Conservation (phyloP, 2,797 vertebrate genomes). For the Centropyge bicolor region DNA sequence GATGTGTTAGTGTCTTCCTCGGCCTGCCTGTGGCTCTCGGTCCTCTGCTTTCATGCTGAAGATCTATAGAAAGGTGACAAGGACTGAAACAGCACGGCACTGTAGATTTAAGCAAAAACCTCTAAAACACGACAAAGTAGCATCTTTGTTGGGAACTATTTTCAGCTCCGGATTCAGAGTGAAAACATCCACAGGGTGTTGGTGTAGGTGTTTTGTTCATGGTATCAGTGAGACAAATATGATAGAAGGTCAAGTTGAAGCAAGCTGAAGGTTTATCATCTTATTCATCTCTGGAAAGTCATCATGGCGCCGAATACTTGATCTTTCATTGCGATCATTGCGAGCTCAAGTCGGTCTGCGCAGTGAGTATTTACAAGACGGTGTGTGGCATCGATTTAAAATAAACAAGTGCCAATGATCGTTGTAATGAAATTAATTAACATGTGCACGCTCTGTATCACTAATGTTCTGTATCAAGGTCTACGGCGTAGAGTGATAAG, state of each 20-base stretch:
- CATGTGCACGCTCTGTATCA: background rate
- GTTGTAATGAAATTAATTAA: background rate
- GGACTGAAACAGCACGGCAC: background rate
- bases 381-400: constrained; percentile 2
- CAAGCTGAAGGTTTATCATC: background rate
- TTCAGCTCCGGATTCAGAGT: background rate
- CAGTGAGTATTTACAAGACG: constrained; percentile 1
- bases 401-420: background rate
- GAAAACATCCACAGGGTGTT: no score
- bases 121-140: no score
- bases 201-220: background rate
- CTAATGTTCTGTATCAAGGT: no score
- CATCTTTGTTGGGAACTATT: no score
- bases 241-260: background rate
- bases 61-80: background rate
- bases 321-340: background rate
- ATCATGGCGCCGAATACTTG: background rate
- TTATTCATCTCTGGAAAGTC: background rate
- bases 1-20: no score
- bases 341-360: background rate
- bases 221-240: background rate
- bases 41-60: background rate
- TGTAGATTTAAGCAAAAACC: no score
- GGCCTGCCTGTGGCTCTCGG: no score
- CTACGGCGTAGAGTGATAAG: no score